phyloP scores from a whole-genome alignment of 2,888 invertebrate species.

The Lasioglossum vierecki region DNA sequence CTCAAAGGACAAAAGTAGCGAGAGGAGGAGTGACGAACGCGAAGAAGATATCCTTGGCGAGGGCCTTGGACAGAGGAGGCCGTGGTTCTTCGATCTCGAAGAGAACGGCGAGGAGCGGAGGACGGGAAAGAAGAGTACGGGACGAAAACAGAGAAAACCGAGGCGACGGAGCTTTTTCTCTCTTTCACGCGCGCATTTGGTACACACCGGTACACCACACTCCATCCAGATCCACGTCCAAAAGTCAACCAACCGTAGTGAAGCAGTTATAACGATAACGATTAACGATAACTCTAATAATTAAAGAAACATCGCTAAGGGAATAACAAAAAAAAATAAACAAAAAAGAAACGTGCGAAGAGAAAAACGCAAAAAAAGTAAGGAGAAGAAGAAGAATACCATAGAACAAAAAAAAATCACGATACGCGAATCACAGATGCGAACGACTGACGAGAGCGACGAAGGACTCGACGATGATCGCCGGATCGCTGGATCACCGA shows the following conservation, averaged over 20 bases:
- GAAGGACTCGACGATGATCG: slow-evolving; percentile 38
- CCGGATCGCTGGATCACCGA: slow-evolving; percentile 39
- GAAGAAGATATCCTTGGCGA: slow-evolving; percentile 11
- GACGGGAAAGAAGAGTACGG: slow-evolving; percentile 19
- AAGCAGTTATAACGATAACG: slow-evolving; percentile 68
- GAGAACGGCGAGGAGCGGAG: slow-evolving; percentile 38
- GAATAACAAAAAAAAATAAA: slow-evolving; percentile 19
- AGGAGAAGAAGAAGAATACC: slow-evolving; percentile 7
- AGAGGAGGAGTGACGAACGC: slow-evolving; percentile 1
- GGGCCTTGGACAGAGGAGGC: slow-evolving; percentile 9
- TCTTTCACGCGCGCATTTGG: slow-evolving; percentile 73
- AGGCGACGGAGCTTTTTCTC: slow-evolving; percentile 71
- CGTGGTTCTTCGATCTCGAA: slow-evolving; percentile 39
- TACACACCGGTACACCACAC: slow-evolving; percentile 80
- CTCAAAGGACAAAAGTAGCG: neutral
- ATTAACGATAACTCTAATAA: slow-evolving; percentile 59
- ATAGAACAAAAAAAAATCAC: slow-evolving; percentile 15
- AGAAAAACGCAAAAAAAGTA: slow-evolving; percentile 22
- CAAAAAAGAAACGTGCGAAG: slow-evolving; percentile 25
- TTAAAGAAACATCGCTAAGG: slow-evolving; percentile 45
- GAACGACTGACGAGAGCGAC: slow-evolving; percentile 65
- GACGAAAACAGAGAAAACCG: slow-evolving; percentile 4
- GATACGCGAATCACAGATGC: slow-evolving; percentile 17
- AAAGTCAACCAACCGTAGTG: slow-evolving; percentile 75
- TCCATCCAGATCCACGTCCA: slow-evolving; percentile 84